phyloP scores from a whole-genome alignment of 2,113 vertebrate genomes.

The Pterocles orientalis region DNA sequence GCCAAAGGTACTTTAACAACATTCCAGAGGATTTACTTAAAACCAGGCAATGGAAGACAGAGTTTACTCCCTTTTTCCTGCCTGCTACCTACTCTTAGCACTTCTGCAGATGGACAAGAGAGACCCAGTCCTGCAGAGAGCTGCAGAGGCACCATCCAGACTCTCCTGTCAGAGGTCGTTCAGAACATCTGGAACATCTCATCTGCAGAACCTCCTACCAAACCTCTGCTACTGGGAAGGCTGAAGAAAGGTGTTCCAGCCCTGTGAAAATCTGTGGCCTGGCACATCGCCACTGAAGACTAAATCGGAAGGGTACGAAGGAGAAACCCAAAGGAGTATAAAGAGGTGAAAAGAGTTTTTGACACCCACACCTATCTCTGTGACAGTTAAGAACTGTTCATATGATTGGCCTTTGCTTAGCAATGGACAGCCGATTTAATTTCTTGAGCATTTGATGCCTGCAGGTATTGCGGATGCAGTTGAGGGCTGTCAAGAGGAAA shows the following conservation, averaged over 20 bases:
- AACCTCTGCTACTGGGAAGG: background rate
- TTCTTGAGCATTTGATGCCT: background rate
- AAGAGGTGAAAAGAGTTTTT: constrained; percentile 31
- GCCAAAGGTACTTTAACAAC: background rate
- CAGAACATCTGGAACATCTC: background rate
- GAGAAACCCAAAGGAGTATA: background rate
- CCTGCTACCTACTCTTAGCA: background rate
- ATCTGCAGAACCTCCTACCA: background rate
- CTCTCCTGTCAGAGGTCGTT: background rate
- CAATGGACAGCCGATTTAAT: background rate
- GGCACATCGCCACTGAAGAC: background rate
- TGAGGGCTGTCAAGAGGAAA: constrained; percentile 34
- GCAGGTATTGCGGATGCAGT: constrained; percentile 7
- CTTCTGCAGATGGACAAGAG: background rate
- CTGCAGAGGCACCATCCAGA: background rate
- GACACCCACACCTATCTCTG: background rate
- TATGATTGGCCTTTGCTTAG: background rate
- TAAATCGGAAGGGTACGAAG: background rate
- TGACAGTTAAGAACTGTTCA: background rate
- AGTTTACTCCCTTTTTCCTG: background rate
- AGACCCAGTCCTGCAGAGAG: background rate
- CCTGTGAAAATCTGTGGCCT: background rate
- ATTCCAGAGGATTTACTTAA: background rate
- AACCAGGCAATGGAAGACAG: background rate
- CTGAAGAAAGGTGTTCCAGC: background rate